Percentiles rank a stretch among this genome's conserved stretches.
These are phyloP conservation scores for Hemaris fuciformis DNA, from an alignment of 2,888 invertebrate species.

Conservation along the genomic window DNA sequence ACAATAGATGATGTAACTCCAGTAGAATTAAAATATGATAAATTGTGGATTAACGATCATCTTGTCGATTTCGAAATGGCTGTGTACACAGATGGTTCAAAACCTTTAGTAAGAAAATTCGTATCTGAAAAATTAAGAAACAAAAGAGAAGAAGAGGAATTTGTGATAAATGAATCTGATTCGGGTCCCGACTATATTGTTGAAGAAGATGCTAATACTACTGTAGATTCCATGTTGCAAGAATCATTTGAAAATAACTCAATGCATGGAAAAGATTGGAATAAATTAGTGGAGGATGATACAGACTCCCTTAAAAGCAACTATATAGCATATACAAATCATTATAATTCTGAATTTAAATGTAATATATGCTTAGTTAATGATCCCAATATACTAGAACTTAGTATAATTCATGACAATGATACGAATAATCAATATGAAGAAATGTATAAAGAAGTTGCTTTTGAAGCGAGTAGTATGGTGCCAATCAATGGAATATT, in stretches of 20 bases:
- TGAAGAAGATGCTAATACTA: conserved; percentile 42
- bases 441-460: conserved; percentile 74
- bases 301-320: conserved; percentile 31
- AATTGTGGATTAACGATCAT: conserved; percentile 70
- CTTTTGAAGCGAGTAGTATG: conserved; percentile 60
- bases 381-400: conserved; percentile 49
- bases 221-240: conserved; percentile 29
- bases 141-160: conserved; percentile 22
- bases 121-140: conserved; percentile 28
- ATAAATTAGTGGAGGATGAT: conserved; percentile 53
- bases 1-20: conserved; percentile 51
- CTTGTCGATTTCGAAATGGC: conserved; percentile 73
- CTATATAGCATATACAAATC: conserved; percentile 43
- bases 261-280: conserved; percentile 54
- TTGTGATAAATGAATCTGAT: conserved; percentile 36
- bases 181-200: conserved; percentile 61
- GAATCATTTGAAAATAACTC: conserved; percentile 42
- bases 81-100: conserved; percentile 55
- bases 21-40: conserved; percentile 61
- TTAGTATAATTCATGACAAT: conserved; percentile 58
- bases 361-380: conserved; percentile 62
- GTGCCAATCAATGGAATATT: conserved; percentile 65
- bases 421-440: conserved; percentile 69
- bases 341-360: conserved; percentile 42
- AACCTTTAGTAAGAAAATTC: conserved; percentile 49